phyloP scores from a whole-genome alignment of 2,888 invertebrate species.

The Malthinus flaveolus region DNA sequence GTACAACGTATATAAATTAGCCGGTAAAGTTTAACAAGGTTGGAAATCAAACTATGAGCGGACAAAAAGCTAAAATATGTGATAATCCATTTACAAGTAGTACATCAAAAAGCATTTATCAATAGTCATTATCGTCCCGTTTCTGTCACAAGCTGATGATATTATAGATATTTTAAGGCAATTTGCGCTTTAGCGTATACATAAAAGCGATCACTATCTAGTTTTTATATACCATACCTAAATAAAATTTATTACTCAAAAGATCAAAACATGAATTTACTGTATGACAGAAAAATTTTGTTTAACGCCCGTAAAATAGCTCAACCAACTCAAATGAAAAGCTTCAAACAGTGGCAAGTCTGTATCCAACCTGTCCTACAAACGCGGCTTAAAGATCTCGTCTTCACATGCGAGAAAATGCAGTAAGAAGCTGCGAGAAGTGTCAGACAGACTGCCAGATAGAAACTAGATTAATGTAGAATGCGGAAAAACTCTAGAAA shows the following conservation, averaged over 20 bases:
- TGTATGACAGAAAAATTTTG: neutral
- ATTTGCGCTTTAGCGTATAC: neutral
- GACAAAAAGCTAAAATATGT: neutral
- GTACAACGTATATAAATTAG: neutral
- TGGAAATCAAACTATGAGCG: neutral
- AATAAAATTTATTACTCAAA: too few species aligned
- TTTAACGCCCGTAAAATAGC: neutral
- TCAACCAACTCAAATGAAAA: too few species aligned
- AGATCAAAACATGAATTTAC: too few species aligned
- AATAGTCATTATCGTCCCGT: slow-evolving; percentile 7
- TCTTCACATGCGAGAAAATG: too few species aligned
- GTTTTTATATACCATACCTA: too few species aligned
- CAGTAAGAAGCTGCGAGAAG: too few species aligned
- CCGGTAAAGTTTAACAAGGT: neutral
- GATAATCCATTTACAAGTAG: neutral
- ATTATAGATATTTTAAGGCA: neutral
- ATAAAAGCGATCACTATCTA: neutral
- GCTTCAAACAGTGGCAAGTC: too few species aligned
- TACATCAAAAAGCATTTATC: slow-evolving; percentile 15
- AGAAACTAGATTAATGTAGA: too few species aligned
- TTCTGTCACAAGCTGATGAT: slow-evolving; percentile 18
- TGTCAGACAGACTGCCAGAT: too few species aligned
- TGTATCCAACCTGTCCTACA: too few species aligned
- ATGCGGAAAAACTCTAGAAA: too few species aligned
- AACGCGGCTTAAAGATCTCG: too few species aligned